Evolutionary conservation across 1,140 invertebrate genomes (phyloP).

Genomic region (Ephestia elutella): DNA sequence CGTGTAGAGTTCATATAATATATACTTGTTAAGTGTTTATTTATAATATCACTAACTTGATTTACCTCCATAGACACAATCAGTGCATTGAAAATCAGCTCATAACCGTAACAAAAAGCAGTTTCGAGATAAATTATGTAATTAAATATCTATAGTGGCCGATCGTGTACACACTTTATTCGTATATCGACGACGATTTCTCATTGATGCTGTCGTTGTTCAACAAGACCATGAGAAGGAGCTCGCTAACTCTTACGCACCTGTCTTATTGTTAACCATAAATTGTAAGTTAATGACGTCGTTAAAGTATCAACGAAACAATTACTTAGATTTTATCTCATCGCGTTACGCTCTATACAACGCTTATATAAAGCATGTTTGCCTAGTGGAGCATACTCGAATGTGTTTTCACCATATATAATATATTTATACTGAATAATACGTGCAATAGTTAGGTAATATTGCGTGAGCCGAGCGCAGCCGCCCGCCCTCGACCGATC

Average conservation of each 20-base stretch:
- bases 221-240: constrained; percentile 16
- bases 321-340: constrained; percentile 42
- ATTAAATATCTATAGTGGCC: constrained; percentile 30
- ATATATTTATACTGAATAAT: constrained; percentile 40
- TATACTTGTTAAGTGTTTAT: not conserved
- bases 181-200: constrained; percentile 40
- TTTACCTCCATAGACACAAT: not conserved
- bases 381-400: not conserved
- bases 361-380: constrained; percentile 29
- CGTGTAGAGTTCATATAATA: not conserved
- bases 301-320: constrained; percentile 34
- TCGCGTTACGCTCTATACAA: constrained; percentile 37
- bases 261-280: constrained; percentile 33
- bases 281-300: constrained; percentile 30
- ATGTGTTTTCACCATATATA: constrained; percentile 22
- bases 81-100: not conserved
- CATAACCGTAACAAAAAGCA: not conserved
- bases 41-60: too few relatives aligned
- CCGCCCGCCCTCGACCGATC: not conserved
- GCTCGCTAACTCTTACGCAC: constrained; percentile 15
- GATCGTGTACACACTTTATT: constrained; percentile 45
- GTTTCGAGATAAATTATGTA: constrained; percentile 36
- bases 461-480: constrained; percentile 9
- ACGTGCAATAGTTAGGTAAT: constrained; percentile 42
- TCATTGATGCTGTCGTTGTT: constrained; percentile 34